Evolutionary conservation across 2,888 invertebrate species (phyloP), one percentile per base, ranked within the genome.

Genomic region (Chaetogeoica ovagalla): DNA sequence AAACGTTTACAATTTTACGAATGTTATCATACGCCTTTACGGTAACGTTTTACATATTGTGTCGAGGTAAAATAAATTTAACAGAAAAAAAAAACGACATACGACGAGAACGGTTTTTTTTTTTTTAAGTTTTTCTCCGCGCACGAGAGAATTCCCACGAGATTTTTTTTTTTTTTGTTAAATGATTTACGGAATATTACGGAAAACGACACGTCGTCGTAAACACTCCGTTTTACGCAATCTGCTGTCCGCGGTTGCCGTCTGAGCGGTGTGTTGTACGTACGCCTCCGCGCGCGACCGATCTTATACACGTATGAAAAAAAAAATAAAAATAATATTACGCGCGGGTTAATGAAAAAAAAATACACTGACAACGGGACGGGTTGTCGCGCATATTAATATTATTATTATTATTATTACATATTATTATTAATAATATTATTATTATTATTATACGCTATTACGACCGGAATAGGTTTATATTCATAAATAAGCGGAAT

Each of bases 171-270:
- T 37, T 30, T 73, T 73, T 73, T 63, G 63, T n/a, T n/a, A 62
- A 52, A 30, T 55, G 69, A 69, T 69, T 69, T 69, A 69, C 55
- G 55, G 11, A 43, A 21, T 66, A 8, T 1, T 48, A 60, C 7
- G 5, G 13, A 30, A 11, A 59, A 11, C 13, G 13, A 60, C 13
- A 60, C 21, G 13, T 65, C 21, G 13, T 65, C 57, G 23, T 75
- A 66, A 57, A 75, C 74, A 65, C 55, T 57, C 57, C 39, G 57
- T 65, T 75, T 65, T 74, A 66, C 65, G 65, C 65, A 75, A 75
- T 73, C 52, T 13, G 11, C 48, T n/a, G n/a, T 48, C 48, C 30
- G 30, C 30, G 30, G 30, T 30, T 8, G 8, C 39, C 6, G 39
- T 39, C 6, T 4, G 8, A 39, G 62, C 65, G n/a, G 65, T 23